Evolutionary conservation across 2,113 vertebrate species (phyloP).

Genomic region (Alces alces): DNA sequence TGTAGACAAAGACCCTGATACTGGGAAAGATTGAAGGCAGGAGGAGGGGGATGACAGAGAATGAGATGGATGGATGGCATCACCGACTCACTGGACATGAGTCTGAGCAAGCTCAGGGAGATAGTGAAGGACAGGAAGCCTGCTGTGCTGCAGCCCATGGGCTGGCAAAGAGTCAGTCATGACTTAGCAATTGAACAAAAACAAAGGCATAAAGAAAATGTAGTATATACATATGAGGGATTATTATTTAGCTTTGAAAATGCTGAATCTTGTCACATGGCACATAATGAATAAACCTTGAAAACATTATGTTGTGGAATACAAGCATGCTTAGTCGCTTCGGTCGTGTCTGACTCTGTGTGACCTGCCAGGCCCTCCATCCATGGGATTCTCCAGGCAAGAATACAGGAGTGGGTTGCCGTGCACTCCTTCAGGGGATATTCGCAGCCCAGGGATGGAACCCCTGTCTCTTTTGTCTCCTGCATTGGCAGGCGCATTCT

Average conservation of each 20-base stretch:
- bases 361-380: background rate
- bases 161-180: background rate
- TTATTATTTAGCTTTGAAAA: background rate
- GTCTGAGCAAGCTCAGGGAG: background rate
- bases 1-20: background rate
- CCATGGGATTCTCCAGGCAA: background rate
- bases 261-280: background rate
- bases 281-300: background rate
- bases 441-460: fast-evolving
- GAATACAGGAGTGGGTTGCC: background rate
- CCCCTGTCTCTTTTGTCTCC: fast-evolving
- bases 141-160: background rate
- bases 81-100: background rate
- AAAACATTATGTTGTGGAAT: background rate
- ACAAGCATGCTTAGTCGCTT: fast-evolving
- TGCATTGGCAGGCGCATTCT: fast-evolving
- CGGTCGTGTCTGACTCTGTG: background rate
- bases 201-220: background rate
- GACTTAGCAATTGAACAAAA: background rate
- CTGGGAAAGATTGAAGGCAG: background rate
- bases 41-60: background rate
- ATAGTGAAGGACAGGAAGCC: background rate
- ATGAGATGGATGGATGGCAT: background rate
- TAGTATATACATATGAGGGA: background rate
- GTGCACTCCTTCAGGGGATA: background rate